phyloP scores from a whole-genome alignment of 2,888 invertebrate genomes.

The Lasioglossum leucozonium region DNA sequence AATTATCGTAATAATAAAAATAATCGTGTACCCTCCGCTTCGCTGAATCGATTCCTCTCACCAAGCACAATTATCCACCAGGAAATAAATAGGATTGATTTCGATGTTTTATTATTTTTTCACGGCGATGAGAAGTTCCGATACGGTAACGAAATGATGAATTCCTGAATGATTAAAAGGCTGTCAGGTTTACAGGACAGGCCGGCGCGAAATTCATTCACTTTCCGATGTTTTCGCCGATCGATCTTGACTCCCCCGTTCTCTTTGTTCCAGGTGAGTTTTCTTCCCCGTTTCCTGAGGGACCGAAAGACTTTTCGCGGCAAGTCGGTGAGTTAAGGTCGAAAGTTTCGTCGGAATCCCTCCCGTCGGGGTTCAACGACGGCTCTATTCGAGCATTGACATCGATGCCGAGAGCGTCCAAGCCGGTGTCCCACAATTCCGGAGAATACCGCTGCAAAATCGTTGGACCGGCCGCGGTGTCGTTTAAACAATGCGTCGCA shows the following conservation, averaged over 20 bases:
- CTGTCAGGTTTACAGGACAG: neutral
- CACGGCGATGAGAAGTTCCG: no score
- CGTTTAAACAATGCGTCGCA: neutral
- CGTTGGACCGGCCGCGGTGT: neutral
- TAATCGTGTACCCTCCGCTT: neutral
- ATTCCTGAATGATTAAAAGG: neutral
- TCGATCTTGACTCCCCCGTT: conserved; percentile 40
- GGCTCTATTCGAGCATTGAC: conserved; percentile 34
- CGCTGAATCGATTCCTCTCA: neutral
- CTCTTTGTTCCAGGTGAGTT: conserved; percentile 79
- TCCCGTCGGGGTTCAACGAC: conserved; percentile 43
- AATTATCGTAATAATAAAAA: neutral
- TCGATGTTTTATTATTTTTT: neutral
- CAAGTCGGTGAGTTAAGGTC: conserved; percentile 68
- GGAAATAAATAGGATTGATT: neutral
- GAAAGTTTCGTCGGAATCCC: conserved; percentile 66
- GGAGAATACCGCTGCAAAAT: neutral
- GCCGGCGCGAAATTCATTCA: neutral
- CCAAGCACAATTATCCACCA: neutral
- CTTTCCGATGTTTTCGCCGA: neutral
- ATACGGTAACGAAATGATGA: neutral
- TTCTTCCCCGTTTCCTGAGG: conserved; percentile 58
- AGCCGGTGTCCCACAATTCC: neutral
- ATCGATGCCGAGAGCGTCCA: neutral
- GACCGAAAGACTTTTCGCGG: conserved; percentile 50